Percentiles rank a stretch among this genome's conserved stretches.
phyloP scores from a whole-genome alignment of 1,140 invertebrate species.

The Melipona quadrifasciata region DNA sequence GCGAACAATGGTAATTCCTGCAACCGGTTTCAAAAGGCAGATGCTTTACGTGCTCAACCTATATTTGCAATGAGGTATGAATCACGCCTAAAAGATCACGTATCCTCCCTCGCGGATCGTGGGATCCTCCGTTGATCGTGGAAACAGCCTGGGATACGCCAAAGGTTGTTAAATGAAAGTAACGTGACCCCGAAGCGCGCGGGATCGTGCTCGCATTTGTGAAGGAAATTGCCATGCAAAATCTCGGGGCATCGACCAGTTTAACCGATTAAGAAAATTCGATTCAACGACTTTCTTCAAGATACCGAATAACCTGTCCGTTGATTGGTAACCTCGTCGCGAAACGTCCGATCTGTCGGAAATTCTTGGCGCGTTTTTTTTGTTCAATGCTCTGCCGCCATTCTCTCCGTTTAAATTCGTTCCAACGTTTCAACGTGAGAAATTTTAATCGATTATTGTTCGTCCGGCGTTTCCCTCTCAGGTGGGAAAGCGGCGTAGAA shows the following conservation, averaged over 20 bases:
- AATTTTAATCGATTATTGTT: neutral
- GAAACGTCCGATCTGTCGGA: neutral
- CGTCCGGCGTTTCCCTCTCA: neutral
- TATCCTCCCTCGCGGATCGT: conserved; percentile 44
- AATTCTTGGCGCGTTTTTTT: neutral
- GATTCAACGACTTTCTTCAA: neutral
- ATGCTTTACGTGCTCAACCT: neutral
- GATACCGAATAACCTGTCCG: neutral
- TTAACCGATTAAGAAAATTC: neutral
- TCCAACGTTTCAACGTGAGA: neutral
- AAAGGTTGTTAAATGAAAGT: conserved; percentile 78
- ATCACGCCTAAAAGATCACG: conserved; percentile 1
- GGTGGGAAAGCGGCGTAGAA: neutral
- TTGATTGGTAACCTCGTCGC: neutral
- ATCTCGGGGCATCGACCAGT: conserved; percentile 27
- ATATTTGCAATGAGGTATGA: neutral
- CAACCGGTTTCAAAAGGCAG: neutral
- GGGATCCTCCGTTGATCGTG: conserved; percentile 54
- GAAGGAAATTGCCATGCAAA: conserved; percentile 43
- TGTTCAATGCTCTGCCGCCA: neutral
- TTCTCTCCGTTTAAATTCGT: neutral
- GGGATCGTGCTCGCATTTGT: conserved; percentile 58
- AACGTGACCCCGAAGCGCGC: conserved; percentile 51
- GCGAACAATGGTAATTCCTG: neutral
- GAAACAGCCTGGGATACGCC: conserved; percentile 54